These are phyloP conservation scores for Temnopleurus reevesii DNA, from an alignment of 53 echinoderm and acorn worm species.

Conservation along the genomic window DNA sequence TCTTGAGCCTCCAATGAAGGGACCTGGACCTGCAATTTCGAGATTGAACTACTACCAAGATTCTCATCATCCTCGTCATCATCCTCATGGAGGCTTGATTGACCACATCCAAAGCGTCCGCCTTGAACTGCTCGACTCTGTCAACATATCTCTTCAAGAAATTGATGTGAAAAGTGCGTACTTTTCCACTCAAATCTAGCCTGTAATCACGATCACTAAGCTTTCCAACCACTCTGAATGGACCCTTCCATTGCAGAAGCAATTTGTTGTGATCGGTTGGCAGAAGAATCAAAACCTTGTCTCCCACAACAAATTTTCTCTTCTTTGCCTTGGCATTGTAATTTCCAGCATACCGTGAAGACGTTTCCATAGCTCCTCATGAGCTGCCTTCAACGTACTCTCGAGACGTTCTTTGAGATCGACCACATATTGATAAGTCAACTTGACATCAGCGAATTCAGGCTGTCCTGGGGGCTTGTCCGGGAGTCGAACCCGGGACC, in stretches of 20 bases:
- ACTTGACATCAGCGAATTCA: neutral
- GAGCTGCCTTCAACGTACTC: neutral
- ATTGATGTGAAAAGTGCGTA: constrained; percentile 54
- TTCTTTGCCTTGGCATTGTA: neutral
- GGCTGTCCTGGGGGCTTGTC: constrained; percentile 21
- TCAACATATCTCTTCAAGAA: constrained; percentile 41
- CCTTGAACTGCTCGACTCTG: neutral
- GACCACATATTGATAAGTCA: neutral
- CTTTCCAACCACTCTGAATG: constrained; percentile 1
- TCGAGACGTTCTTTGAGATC: neutral
- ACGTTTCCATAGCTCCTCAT: neutral
- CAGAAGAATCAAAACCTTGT: neutral
- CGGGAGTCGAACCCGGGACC: constrained; percentile 98
- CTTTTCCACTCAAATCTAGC: constrained; percentile 38
- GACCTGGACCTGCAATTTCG: too few species aligned
- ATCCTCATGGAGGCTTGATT: too few species aligned
- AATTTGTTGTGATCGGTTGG: constrained; percentile 61
- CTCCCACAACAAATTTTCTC: neutral
- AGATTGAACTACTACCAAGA: too few species aligned
- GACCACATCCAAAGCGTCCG: neutral
- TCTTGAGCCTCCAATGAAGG: too few species aligned
- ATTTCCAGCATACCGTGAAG: neutral
- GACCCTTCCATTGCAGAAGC: constrained; percentile 67
- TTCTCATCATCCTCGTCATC: too few species aligned
- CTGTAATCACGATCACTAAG: constrained; percentile 28